Evolutionary conservation across 1,140 invertebrate species (phyloP).

Genomic region (Neodiprion fabricii): DNA sequence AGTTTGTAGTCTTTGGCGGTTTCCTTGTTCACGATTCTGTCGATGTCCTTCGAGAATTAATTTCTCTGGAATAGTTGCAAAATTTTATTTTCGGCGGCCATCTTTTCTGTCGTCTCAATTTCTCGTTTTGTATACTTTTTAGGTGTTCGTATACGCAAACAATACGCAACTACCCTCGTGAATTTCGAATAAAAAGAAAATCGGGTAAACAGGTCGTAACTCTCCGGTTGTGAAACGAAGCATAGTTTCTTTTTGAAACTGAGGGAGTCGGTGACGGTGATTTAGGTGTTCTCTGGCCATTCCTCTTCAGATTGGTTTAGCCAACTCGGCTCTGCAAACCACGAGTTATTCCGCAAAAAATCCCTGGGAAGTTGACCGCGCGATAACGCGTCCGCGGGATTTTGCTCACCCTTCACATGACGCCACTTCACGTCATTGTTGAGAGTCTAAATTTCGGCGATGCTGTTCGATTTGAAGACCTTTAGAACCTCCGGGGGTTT

Average conservation of each 20-base stretch:
- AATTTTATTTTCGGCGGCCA: constrained; percentile 12
- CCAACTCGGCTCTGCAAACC: constrained; percentile 29
- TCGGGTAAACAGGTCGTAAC: background rate
- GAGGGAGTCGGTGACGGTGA: background rate
- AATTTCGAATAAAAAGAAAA: constrained; percentile 11
- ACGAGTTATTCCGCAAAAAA: constrained; percentile 25
- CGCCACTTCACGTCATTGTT: constrained; percentile 25
- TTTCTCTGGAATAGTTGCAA: constrained; percentile 12
- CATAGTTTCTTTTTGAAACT: background rate
- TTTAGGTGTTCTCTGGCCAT: background rate
- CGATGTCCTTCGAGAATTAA: constrained; percentile 9
- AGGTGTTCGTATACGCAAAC: constrained; percentile 7
- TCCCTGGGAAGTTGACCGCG: constrained; percentile 28
- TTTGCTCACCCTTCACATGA: constrained; percentile 35
- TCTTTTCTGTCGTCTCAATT: constrained; percentile 3
- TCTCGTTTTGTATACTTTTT: background rate
- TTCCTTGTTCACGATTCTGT: background rate
- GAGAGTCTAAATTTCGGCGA: no score
- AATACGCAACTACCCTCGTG: constrained; percentile 11
- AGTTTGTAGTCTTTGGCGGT: background rate
- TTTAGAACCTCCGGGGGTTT: no score
- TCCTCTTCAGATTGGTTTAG: constrained; percentile 15
- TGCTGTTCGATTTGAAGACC: no score
- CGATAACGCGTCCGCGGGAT: constrained; percentile 42
- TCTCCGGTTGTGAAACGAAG: background rate